Evolutionary conservation across 2,113 vertebrate genomes (phyloP).

Genomic region (Entomyzon cyanotis): DNA sequence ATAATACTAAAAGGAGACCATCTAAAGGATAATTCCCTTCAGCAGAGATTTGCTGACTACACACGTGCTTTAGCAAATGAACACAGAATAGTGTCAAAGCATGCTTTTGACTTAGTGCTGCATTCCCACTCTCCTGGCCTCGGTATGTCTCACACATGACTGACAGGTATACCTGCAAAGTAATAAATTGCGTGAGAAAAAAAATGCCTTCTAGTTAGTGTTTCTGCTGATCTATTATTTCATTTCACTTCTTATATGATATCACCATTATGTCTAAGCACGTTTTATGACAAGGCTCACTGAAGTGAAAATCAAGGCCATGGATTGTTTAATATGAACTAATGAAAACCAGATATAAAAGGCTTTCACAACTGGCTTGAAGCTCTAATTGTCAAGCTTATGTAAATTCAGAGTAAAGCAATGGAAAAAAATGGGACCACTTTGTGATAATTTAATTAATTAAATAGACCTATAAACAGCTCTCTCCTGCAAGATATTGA

Average conservation of each 20-base stretch:
- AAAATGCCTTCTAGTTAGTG: slow-evolving; percentile 51
- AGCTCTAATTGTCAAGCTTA: slow-evolving; percentile 73
- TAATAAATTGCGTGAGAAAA: slow-evolving; percentile 56
- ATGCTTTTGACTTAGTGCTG: slow-evolving; percentile 33
- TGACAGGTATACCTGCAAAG: slow-evolving; percentile 61
- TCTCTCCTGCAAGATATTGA: not conserved
- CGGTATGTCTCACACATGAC: slow-evolving; percentile 31
- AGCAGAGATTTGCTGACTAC: slow-evolving; percentile 60
- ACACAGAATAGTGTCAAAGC: slow-evolving; percentile 23
- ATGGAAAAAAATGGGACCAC: slow-evolving; percentile 56
- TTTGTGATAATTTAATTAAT: slow-evolving; percentile 69
- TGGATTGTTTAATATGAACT: slow-evolving; percentile 79
- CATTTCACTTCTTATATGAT: slow-evolving; percentile 63
- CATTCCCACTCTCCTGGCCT: slow-evolving; percentile 1
- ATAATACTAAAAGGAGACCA: slow-evolving; percentile 12
- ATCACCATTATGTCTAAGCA: slow-evolving; percentile 67
- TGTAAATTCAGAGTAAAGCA: slow-evolving; percentile 72
- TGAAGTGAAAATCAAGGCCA: slow-evolving; percentile 78
- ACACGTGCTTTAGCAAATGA: slow-evolving; percentile 64
- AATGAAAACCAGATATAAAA: slow-evolving; percentile 80
- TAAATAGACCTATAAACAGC: slow-evolving; percentile 42
- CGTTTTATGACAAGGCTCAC: slow-evolving; percentile 73
- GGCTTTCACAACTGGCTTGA: slow-evolving; percentile 71
- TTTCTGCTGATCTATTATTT: slow-evolving; percentile 76
- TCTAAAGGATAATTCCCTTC: slow-evolving; percentile 44